phyloP scores from a whole-genome alignment of 2,113 vertebrate genomes.

The Upupa epops region DNA sequence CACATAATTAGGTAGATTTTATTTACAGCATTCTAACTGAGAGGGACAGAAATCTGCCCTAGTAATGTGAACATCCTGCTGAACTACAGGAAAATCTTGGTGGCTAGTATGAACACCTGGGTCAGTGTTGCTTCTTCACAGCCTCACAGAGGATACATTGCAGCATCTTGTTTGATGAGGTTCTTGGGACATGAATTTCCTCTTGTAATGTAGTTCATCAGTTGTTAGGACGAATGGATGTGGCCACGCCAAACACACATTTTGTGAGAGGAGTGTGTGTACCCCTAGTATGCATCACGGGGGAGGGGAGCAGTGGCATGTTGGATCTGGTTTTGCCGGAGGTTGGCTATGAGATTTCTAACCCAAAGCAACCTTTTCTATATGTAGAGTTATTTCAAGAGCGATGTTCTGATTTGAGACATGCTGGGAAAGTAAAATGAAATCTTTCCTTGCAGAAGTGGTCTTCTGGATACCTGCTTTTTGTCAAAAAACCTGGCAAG shows the following conservation, averaged over 20 bases:
- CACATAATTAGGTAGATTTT: neutral
- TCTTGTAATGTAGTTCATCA: neutral
- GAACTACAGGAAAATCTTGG: neutral
- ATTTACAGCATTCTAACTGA: neutral
- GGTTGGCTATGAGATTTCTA: neutral
- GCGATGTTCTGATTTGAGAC: neutral
- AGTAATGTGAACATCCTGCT: neutral
- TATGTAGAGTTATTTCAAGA: neutral
- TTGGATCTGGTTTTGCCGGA: neutral
- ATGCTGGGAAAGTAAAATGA: neutral
- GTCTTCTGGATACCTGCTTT: neutral
- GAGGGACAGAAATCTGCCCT: neutral
- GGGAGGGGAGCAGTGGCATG: no score
- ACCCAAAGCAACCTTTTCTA: neutral
- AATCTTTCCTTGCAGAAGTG: neutral
- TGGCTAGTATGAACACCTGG: neutral
- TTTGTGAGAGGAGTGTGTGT: neutral
- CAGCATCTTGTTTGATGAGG: neutral
- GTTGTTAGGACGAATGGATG: neutral
- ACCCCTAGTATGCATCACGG: neutral
- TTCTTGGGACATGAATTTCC: neutral
- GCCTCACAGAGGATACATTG: neutral
- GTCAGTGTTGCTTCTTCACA: neutral
- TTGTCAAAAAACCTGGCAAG: neutral
- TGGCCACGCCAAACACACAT: fast-evolving